These are phyloP conservation scores for Marisa cornuarietis DNA, from an alignment of 1,140 invertebrate species.

Conservation along the genomic window DNA sequence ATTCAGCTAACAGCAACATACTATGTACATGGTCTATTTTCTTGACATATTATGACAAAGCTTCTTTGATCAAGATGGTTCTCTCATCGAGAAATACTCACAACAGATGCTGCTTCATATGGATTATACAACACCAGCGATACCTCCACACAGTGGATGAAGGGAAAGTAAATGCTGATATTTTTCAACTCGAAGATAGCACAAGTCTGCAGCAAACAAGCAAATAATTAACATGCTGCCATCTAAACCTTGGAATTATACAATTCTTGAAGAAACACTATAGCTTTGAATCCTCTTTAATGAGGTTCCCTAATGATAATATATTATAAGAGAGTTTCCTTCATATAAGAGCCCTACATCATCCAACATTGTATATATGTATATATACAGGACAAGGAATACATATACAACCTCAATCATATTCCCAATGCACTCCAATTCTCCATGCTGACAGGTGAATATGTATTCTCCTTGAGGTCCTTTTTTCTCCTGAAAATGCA, in stretches of 20 bases:
- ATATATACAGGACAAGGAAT: slow-evolving; percentile 28
- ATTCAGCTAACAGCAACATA: too few species aligned
- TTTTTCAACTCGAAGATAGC: slow-evolving; percentile 44
- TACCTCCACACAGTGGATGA: slow-evolving; percentile 51
- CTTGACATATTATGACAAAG: not conserved
- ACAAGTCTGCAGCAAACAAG: slow-evolving; percentile 47
- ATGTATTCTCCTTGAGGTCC: slow-evolving; percentile 41
- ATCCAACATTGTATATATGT: not conserved
- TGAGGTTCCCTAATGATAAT: not conserved
- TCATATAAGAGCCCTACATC: not conserved
- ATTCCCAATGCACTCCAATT: slow-evolving; percentile 84
- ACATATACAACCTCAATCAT: slow-evolving; percentile 77
- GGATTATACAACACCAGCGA: not conserved
- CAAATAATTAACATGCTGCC: too few species aligned
- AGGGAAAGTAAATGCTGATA: slow-evolving; percentile 44
- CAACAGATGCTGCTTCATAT: too few species aligned
- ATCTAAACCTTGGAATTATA: not conserved
- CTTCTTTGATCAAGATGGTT: not conserved
- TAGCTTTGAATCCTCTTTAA: not conserved
- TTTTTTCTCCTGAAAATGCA: slow-evolving; percentile 36
- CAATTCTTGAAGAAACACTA: not conserved
- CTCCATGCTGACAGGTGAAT: slow-evolving; percentile 87
- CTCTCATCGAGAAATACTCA: not conserved
- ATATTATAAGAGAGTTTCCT: not conserved
- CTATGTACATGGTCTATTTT: too few species aligned